These are phyloP conservation scores for Hirtodrosophila histrioides DNA, from an alignment of 2,888 invertebrate species.

Conservation along the genomic window DNA sequence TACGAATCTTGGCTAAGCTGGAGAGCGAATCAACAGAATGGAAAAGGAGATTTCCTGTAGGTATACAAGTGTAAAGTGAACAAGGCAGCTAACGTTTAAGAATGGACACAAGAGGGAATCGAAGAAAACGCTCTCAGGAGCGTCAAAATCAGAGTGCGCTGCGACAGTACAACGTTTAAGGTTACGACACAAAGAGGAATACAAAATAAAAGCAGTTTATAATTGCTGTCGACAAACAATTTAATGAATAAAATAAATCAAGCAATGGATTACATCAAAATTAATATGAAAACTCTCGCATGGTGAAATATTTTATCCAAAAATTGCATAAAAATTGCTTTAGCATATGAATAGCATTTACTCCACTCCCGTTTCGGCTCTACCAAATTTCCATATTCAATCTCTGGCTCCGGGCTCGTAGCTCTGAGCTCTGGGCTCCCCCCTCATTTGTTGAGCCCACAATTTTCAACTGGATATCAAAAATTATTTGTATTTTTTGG, in stretches of 20 bases:
- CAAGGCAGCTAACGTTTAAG: too few relatives aligned
- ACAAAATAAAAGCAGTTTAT: not conserved
- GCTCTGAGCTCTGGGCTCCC: too few relatives aligned
- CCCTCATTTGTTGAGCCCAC: not conserved
- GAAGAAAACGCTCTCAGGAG: constrained; percentile 15
- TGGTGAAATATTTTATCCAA: constrained; percentile 19
- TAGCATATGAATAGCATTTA: constrained; percentile 27
- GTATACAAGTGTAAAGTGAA: too few relatives aligned
- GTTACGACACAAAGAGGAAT: not conserved
- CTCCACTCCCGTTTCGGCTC: not conserved
- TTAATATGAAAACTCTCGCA: constrained; percentile 9
- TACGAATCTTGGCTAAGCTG: constrained; percentile 17
- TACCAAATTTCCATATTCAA: constrained; percentile 18
- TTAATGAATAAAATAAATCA: too few relatives aligned
- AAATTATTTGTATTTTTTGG: too few relatives aligned
- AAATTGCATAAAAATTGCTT: constrained; percentile 41
- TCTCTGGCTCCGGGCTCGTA: not conserved
- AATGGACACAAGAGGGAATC: too few relatives aligned
- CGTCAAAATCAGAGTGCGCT: constrained; percentile 17
- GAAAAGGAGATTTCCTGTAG: not conserved
- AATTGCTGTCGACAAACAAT: too few relatives aligned
- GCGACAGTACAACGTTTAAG: constrained; percentile 9
- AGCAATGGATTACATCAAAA: not conserved
- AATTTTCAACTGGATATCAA: not conserved
- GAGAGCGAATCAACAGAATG: constrained; percentile 18